Base-by-base conservation (phyloP, 1,140 invertebrate species). In the Temnothorax longispinosus region DNA sequence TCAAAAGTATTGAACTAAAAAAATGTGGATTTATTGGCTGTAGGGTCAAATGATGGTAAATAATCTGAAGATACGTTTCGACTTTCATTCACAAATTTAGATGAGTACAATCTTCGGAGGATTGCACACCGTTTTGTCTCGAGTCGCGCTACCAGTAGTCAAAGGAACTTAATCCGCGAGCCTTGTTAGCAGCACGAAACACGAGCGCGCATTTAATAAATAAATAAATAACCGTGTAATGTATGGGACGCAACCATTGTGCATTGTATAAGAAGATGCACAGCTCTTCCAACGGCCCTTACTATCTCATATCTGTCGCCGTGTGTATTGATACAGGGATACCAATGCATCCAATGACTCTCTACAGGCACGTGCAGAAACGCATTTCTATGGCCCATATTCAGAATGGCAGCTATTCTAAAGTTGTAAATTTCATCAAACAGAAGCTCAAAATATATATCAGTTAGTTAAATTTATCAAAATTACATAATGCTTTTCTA, bases 221-320 rank as follows among this genome's bases (percentile, higher is more conserved):
- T 93, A 92, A 93, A 93, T 91, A 92, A 93, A 93, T 93, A 91
- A 93, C 87, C 87, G 89, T 93, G 89, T 90, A 93, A 93, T 91
- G 77, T 76, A 90, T 89, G 89, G 47, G 67, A 69, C 78, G 77
- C 32, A 71, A 86, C 92, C 88, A 93, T 93, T 93, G 93, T 93
- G 90, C 93, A 93, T 93, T 93, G 92, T 93, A 80, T 60, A 18
- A 62, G 65, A 56, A 77, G 81, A 75, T n/a, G 52, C 50, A 58
- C 35, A 54, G 64, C 76, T 58, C 76, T 78, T 50, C 62, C 78
- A 80, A 13, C 67, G 54, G 32, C 41, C 74, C 62, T 86, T 84
- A 88, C 85, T 85, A 82, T 91, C 76, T 90, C 87, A 65, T 90
- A 87, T 88, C 86, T 87, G 90, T 90, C 88, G 82, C 67, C 65